A percentile compares a stretch with the other conserved stretches of the same genome.
phyloP scores from a whole-genome alignment of 2,888 invertebrate genomes.

The Machimus atricapillus region DNA sequence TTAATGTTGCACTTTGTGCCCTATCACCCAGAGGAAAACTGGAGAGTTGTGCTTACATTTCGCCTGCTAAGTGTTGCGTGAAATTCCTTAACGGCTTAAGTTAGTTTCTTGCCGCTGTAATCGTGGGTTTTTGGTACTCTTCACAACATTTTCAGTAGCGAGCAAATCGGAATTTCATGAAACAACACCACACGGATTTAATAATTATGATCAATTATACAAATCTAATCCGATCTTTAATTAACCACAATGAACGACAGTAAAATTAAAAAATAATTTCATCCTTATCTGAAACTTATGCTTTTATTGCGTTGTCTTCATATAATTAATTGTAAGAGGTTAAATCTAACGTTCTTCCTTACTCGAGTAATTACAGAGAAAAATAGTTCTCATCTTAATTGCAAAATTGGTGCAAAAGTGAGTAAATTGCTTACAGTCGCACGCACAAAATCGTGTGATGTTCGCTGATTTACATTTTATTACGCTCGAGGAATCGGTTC shows the following conservation, averaged over 20 bases:
- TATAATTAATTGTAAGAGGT: too few species aligned
- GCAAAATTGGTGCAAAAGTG: neutral
- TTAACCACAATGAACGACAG: neutral
- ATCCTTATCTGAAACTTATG: neutral
- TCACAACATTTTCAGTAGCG: neutral
- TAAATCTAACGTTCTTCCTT: neutral
- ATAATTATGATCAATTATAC: neutral
- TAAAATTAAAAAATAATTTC: neutral
- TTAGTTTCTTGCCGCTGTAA: neutral
- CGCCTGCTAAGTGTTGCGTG: conserved; percentile 37
- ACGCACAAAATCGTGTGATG: neutral
- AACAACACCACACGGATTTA: neutral
- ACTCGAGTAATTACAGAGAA: neutral
- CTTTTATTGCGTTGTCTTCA: neutral
- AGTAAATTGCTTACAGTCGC: neutral
- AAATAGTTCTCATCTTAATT: neutral
- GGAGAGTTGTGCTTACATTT: neutral
- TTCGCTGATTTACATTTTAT: neutral
- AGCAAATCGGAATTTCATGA: neutral
- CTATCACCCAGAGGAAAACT: neutral
- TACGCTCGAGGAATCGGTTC: neutral
- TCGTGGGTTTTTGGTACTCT: neutral
- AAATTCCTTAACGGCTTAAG: conserved; percentile 43
- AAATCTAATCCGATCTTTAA: neutral
- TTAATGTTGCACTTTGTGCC: neutral